Evolutionary conservation across 92 coral and sea anemone genomes (phyloP).

Genomic region (Zoanthus sansibaricus): DNA sequence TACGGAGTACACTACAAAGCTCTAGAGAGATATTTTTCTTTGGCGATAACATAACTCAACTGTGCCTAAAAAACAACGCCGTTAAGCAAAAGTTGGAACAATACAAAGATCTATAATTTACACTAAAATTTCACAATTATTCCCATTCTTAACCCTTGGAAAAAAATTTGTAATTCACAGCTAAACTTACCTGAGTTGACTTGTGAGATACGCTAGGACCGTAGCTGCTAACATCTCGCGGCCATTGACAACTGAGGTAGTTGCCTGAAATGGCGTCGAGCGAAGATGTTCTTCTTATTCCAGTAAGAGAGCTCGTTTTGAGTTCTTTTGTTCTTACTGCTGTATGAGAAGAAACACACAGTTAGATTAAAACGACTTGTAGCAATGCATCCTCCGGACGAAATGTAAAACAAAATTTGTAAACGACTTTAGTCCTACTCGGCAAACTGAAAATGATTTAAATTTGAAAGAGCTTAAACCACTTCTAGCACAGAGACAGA

Average conservation of each 20-base stretch:
- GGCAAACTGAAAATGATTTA: constrained; percentile 20
- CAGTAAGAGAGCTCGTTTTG: constrained; percentile 65
- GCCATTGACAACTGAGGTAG: constrained; percentile 99
- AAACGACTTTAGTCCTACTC: constrained; percentile 15
- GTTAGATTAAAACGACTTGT: constrained; percentile 14
- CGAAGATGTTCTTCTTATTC: constrained; percentile 91
- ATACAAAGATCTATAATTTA: background rate
- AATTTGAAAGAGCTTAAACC: constrained; percentile 3
- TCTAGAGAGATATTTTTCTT: constrained; percentile 8
- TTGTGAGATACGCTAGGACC: constrained; percentile 90
- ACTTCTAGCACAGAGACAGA: background rate
- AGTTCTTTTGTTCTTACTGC: constrained; percentile 87
- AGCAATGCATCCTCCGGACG: constrained; percentile 42
- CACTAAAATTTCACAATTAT: background rate
- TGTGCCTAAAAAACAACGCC: background rate
- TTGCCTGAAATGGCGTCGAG: constrained; percentile 95
- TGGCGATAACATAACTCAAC: background rate
- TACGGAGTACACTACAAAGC: background rate
- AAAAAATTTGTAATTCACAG: constrained; percentile 39
- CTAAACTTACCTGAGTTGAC: constrained; percentile 94
- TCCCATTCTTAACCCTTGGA: background rate
- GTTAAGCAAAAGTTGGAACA: background rate
- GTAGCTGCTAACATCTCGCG: constrained; percentile 91
- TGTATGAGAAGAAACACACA: constrained; percentile 55
- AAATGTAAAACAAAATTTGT: constrained; percentile 22